These are phyloP conservation scores for Ectropis crepuscularia DNA, from an alignment of 2,888 invertebrate genomes.

Conservation along the genomic window DNA sequence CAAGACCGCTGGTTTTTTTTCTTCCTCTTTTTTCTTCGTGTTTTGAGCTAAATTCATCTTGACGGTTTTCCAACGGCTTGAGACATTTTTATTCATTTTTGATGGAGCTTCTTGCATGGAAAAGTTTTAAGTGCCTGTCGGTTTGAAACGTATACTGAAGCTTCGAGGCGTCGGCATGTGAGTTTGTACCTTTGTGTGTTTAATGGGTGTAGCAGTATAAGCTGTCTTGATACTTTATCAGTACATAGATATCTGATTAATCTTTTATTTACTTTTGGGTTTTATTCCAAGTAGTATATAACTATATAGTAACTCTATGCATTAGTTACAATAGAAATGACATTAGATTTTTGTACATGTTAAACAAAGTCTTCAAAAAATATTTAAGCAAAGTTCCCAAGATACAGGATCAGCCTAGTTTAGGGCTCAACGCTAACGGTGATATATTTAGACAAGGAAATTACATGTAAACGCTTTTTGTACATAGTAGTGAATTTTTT, in stretches of 20 bases:
- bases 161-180: conserved; percentile 36
- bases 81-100: conserved; percentile 62
- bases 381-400: too few relatives aligned
- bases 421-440: too few relatives aligned
- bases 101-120: conserved; percentile 36
- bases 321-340: too few relatives aligned
- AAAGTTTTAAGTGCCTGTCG: conserved; percentile 40
- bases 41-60: conserved; percentile 61
- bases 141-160: conserved; percentile 33
- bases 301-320: too few relatives aligned
- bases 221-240: conserved; percentile 34
- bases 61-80: conserved; percentile 70
- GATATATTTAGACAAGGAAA: too few relatives aligned
- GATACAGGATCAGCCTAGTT: too few relatives aligned
- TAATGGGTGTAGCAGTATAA: conserved; percentile 28
- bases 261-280: too few relatives aligned
- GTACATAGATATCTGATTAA: background rate
- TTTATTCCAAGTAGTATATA: too few relatives aligned
- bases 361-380: too few relatives aligned
- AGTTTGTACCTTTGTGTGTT: conserved; percentile 25
- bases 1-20: conserved; percentile 48
- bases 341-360: too few relatives aligned
- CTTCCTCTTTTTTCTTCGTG: conserved; percentile 49
- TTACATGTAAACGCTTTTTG: too few relatives aligned
- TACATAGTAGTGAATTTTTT: too few relatives aligned